Evolutionary conservation across 2,113 vertebrate genomes (phyloP).

Genomic region (Struthio camelus): DNA sequence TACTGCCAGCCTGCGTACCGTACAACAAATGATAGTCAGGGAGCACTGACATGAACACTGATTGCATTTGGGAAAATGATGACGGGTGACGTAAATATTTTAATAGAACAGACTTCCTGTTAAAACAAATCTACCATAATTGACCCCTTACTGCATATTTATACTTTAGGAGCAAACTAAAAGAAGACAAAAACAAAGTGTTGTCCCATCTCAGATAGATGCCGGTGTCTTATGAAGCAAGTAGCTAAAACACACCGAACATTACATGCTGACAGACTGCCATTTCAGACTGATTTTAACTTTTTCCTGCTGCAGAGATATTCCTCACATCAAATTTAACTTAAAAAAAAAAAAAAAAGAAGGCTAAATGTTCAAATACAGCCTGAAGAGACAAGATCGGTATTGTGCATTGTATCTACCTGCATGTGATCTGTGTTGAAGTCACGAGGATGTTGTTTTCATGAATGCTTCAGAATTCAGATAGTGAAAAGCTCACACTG

Average conservation of each 20-base stretch:
- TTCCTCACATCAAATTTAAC: slow-evolving; percentile 55
- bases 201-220: slow-evolving; percentile 64
- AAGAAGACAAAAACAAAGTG: slow-evolving; percentile 32
- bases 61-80: slow-evolving; percentile 52
- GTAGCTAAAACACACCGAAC: slow-evolving; percentile 57
- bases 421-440: slow-evolving; percentile 80
- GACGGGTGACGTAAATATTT: slow-evolving; percentile 68
- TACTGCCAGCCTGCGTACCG: slow-evolving; percentile 92
- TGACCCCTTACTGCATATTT: slow-evolving; percentile 65
- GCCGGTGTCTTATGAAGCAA: slow-evolving; percentile 55
- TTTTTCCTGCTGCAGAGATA: slow-evolving; percentile 69
- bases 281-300: slow-evolving; percentile 73
- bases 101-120: slow-evolving; percentile 51
- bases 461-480: slow-evolving; percentile 75
- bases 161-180: slow-evolving; percentile 66
- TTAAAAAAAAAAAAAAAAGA: slow-evolving; percentile 45
- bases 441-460: slow-evolving; percentile 77
- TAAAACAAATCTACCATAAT: slow-evolving; percentile 48
- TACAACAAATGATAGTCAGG: slow-evolving; percentile 90
- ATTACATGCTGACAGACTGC: slow-evolving; percentile 69
- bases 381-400: slow-evolving; percentile 72
- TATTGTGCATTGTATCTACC: slow-evolving; percentile 79
- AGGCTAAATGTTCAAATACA: slow-evolving; percentile 64
- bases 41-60: slow-evolving; percentile 14
- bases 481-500: slow-evolving; percentile 62